A percentile compares a stretch with the other conserved stretches of the same genome.
Conservation (phyloP, 30 jellyfish, hydroid and myxozoan genomes). For the Cassiopea xamachana region DNA sequence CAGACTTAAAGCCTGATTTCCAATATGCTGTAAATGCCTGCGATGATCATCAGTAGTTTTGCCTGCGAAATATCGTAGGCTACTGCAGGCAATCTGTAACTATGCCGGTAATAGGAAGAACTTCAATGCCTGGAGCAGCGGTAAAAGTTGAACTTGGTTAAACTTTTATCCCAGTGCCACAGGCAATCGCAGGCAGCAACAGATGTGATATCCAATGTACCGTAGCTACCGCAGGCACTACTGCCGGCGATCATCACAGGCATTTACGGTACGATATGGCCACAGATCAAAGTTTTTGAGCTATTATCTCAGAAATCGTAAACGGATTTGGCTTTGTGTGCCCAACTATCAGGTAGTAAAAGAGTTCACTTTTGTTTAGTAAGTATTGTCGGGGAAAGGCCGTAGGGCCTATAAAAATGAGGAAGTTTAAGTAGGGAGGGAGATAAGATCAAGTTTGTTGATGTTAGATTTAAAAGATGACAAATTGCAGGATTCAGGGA, state of each 20-base stretch:
- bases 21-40: no score
- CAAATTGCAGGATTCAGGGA: no score
- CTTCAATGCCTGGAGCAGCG: conserved; percentile 4
- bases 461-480: no score
- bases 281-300: conserved; percentile 14
- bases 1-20: no score
- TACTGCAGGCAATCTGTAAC: background rate
- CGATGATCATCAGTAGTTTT: no score
- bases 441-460: no score
- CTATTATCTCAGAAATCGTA: background rate
- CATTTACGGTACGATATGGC: conserved; percentile 4
- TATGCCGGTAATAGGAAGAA: background rate
- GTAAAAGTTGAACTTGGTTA: conserved; percentile 7
- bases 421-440: no score
- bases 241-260: background rate
- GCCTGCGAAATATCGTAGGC: background rate
- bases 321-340: no score
- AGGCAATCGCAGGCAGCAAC: background rate
- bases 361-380: no score
- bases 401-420: no score
- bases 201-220: background rate
- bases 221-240: background rate
- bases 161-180: background rate
- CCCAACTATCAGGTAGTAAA: no score
- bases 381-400: no score